Evolutionary conservation across 2,888 invertebrate species (phyloP).

Genomic region (Seira sanloemensis): DNA sequence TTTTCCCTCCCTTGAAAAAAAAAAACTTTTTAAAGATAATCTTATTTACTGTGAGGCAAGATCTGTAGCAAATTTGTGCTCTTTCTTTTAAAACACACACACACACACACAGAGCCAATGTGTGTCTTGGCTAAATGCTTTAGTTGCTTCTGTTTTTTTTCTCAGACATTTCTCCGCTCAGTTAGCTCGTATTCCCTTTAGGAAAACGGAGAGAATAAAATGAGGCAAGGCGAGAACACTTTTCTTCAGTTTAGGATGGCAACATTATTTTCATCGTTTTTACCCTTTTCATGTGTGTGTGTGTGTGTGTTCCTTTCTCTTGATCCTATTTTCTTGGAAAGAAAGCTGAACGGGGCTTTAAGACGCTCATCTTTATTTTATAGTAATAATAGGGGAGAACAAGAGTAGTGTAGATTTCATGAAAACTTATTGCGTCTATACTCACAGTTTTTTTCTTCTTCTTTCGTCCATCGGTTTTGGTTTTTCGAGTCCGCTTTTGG

Average conservation of each 20-base stretch:
- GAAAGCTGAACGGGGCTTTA: background rate
- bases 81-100: too few species aligned
- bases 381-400: slow-evolving; percentile 27
- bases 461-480: slow-evolving; percentile 1
- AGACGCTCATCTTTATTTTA: slow-evolving; percentile 42
- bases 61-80: too few species aligned
- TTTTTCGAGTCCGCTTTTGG: slow-evolving; percentile 25
- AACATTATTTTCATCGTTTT: background rate
- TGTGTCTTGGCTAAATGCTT: too few species aligned
- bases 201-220: background rate
- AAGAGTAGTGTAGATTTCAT: slow-evolving; percentile 52
- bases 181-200: background rate
- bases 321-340: slow-evolving; percentile 39
- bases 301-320: too few species aligned
- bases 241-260: background rate
- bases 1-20: too few species aligned
- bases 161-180: background rate
- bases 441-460: slow-evolving; percentile 4
- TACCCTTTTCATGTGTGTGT: background rate
- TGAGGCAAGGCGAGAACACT: background rate
- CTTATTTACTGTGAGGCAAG: too few species aligned
- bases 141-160: background rate
- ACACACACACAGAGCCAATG: too few species aligned
- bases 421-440: slow-evolving; percentile 59
- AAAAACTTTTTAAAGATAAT: too few species aligned